Conservation (phyloP, 2,797 vertebrate genomes). For the Numenius phaeopus region DNA sequence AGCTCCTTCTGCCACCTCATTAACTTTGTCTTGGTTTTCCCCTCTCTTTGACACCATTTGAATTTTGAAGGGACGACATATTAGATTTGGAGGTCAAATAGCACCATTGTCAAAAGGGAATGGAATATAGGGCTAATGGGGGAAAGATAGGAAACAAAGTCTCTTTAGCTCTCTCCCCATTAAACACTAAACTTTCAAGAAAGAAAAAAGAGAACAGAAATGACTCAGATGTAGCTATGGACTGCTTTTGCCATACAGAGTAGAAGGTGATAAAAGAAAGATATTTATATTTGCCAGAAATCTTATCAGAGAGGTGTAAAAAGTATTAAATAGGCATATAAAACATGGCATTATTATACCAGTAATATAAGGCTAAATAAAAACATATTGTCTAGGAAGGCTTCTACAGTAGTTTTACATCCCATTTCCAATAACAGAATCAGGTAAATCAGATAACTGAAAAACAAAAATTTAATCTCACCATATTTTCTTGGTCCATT, state of each 20-base stretch:
- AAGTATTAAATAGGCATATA: slow-evolving; percentile 70
- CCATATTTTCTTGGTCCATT: neutral
- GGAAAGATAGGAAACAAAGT: neutral
- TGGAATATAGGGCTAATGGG: neutral
- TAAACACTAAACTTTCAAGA: neutral
- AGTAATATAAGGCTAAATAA: slow-evolving; percentile 67
- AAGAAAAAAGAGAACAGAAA: neutral
- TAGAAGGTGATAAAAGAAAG: neutral
- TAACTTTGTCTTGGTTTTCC: neutral
- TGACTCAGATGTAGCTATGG: neutral
- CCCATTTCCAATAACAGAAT: slow-evolving; percentile 28
- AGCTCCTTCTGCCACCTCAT: neutral
- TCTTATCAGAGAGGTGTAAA: slow-evolving; percentile 72
- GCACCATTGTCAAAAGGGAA: neutral
- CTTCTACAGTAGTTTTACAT: slow-evolving; percentile 34
- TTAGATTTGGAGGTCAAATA: neutral
- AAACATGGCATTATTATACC: slow-evolving; percentile 68
- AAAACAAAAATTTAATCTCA: neutral
- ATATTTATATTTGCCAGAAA: slow-evolving; percentile 41
- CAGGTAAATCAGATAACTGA: slow-evolving; percentile 44
- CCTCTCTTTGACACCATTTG: neutral
- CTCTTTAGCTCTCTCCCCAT: neutral
- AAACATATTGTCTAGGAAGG: slow-evolving; percentile 22
- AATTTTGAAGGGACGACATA: neutral
- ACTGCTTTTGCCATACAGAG: neutral